phyloP scores from a whole-genome alignment of 2,888 invertebrate genomes.

The Phragmatobia fuliginosa region DNA sequence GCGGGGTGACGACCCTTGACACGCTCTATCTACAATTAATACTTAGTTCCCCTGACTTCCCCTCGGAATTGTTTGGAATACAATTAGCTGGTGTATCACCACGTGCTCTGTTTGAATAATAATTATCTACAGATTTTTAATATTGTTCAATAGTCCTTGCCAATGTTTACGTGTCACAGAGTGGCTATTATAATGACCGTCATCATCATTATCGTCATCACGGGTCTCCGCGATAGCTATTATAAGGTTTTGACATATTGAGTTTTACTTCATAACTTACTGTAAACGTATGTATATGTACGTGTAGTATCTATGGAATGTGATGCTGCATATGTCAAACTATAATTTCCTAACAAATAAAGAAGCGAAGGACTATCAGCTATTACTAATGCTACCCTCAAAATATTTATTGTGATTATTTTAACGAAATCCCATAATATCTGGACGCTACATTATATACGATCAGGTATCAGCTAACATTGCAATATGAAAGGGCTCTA shows the following conservation, averaged over 20 bases:
- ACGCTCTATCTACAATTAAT: conserved; percentile 17
- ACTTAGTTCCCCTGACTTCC: conserved; percentile 31
- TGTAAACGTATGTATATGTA: too few species aligned
- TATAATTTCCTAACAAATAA: background rate
- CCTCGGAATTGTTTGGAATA: conserved; percentile 25
- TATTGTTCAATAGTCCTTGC: conserved; percentile 10
- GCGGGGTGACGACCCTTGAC: conserved; percentile 13
- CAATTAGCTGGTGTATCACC: conserved; percentile 40
- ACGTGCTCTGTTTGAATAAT: conserved; percentile 25
- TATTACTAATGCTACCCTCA: background rate
- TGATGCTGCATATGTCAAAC: too few species aligned
- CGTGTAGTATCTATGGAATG: too few species aligned
- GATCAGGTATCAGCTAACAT: background rate
- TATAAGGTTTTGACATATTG: background rate
- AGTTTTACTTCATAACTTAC: background rate
- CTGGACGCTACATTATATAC: background rate
- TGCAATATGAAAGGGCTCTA: background rate
- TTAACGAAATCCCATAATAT: background rate
- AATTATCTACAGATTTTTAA: conserved; percentile 14
- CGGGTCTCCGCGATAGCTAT: background rate
- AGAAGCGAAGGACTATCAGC: background rate
- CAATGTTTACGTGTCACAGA: too few species aligned
- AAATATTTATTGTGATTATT: background rate
- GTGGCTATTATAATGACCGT: too few species aligned
- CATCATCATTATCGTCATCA: too few species aligned